phyloP scores from a whole-genome alignment of 2,888 invertebrate species.

The Drosophila maculinotata region DNA sequence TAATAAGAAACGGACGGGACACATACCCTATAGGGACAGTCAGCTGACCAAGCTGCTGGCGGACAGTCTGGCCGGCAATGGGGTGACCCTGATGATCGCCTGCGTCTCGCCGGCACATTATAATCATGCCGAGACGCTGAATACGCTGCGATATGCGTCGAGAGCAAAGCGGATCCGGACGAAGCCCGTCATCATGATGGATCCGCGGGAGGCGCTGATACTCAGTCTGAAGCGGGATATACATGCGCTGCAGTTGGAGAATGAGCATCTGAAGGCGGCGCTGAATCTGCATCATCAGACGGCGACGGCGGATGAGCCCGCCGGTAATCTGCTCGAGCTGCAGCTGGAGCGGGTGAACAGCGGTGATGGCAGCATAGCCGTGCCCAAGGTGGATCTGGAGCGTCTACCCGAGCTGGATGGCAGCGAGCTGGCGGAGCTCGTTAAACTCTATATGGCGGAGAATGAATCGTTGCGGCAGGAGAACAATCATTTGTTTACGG shows the following conservation, averaged over 20 bases:
- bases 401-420: constrained; percentile 91
- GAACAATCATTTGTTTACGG: constrained; percentile 93
- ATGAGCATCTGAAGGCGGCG: constrained; percentile 93
- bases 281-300: constrained; percentile 89
- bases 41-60: constrained; percentile 96
- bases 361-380: constrained; percentile 58
- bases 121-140: constrained; percentile 94
- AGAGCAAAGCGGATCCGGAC: constrained; percentile 96
- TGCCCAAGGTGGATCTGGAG: constrained; percentile 89
- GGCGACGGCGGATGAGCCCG: constrained; percentile 57
- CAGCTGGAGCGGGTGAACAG: constrained; percentile 61
- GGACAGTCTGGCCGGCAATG: constrained; percentile 96
- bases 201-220: constrained; percentile 96
- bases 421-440: constrained; percentile 92
- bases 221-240: constrained; percentile 95
- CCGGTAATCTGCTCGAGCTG: constrained; percentile 53
- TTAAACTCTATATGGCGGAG: constrained; percentile 93
- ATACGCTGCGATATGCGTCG: constrained; percentile 96
- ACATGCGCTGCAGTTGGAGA: constrained; percentile 93
- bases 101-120: constrained; percentile 96
- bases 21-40: constrained; percentile 97
- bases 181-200: constrained; percentile 97
- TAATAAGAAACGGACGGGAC: constrained; percentile 90
- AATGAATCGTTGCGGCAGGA: constrained; percentile 92
- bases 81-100: constrained; percentile 97